Base-by-base conservation (phyloP, 1,140 invertebrate genomes). In the Meteorus sp. region DNA sequence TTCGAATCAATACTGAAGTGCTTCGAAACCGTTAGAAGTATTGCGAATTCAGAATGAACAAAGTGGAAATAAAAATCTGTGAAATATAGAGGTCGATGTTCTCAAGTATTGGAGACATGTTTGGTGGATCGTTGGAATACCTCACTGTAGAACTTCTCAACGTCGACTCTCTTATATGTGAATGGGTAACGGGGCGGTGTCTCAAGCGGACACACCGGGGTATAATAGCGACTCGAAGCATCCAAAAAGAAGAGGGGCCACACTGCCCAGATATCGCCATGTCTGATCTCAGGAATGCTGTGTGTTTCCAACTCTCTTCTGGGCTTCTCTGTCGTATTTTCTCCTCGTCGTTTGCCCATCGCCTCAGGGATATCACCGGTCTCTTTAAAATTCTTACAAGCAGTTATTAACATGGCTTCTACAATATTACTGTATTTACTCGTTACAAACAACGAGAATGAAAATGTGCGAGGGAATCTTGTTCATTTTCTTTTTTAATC, bases 241-340 rank as follows among this genome's bases (percentile, higher is more conserved):
- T 57, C 35, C 51, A 48, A 57, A 50, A 55, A 62, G 61, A 56
- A 59, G 53, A 52, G 31, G 27, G 53, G 37, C 47, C 59, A 59
- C 58, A 62, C 39, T 23, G 48, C n/a, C n/a, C n/a, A n/a, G 41
- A n/a, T 70, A 69, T 70, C 67, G 45, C 35, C 62, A 58, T 60
- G 31, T 39, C 63, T 13, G 61, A 70, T 70, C 65, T 68, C 29
- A 45, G 33, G 54, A 61, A 61, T 61, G 59, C 48, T 37, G 33
- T 37, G 25, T 3, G 17, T n/a, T n/a, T 47, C 45, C 19, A 45
- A 15, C 31, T 48, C 25, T 37, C 29, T 31, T 41, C 22, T 22
- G 31, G 20, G 6, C 33, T 20, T 43, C 20, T 35, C 3, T 51
- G 47, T 52, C 27, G 50, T 20, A 11, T 39, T 48, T 29, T 45